Conservation (phyloP, 2,113 vertebrate genomes). For the Sapajus apella region DNA sequence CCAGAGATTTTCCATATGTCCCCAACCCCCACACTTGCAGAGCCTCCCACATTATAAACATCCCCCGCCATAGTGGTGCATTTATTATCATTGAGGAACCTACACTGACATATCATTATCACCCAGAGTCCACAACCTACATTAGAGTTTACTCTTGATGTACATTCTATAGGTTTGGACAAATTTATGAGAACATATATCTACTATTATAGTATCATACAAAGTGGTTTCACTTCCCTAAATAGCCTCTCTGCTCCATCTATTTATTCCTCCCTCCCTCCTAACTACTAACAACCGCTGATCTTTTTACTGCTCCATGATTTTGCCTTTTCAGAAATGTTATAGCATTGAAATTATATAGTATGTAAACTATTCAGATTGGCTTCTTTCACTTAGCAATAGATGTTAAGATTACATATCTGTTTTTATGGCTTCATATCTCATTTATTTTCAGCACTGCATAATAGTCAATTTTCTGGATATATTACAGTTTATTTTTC, state of each 20-base stretch:
- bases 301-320: background rate
- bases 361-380: too few species aligned
- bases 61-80: rapidly evolving
- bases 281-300: background rate
- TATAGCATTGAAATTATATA: background rate
- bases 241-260: background rate
- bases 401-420: background rate
- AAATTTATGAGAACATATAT: background rate
- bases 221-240: background rate
- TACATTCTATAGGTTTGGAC: background rate
- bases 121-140: background rate
- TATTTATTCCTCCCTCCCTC: too few species aligned
- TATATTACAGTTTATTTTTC: background rate
- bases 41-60: background rate
- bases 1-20: background rate
- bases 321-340: background rate
- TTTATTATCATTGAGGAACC: background rate
- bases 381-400: background rate
- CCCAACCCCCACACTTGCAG: background rate
- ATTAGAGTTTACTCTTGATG: background rate
- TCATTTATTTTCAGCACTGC: background rate
- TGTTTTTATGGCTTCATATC: background rate
- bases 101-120: background rate
- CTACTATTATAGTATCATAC: background rate
- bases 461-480: background rate